Base-by-base conservation (phyloP, 2,797 vertebrate genomes). In the Austrolebias charrua region DNA sequence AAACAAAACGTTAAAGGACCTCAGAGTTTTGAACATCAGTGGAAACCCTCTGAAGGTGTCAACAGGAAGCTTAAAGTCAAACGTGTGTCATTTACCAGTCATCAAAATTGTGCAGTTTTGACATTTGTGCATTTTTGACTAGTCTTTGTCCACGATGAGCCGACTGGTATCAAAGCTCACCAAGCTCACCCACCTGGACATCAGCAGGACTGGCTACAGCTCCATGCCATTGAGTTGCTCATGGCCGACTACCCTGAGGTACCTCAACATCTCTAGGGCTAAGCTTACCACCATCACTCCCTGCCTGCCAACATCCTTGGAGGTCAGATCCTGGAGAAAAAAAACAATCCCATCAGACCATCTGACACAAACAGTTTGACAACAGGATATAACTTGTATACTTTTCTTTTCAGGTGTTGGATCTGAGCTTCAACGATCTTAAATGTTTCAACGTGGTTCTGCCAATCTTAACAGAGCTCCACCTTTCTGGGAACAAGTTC, bases 401-500 rank as follows among this genome's bases (percentile, higher is more conserved):
- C 13, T 18, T 40, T 46, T 7, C 0, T n/a, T 2, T 55, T 0
- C 50, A 89, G 87, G 82, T 89, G 4, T 43, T 89, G 58, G 87
- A 87, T 55, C 62, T 89, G 48, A 87, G 78, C 71, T 18, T 69
- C 60, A 89, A 89, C 2, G 18, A 85, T 28, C 78, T 89, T 0
- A 55, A 53, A 10, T 2, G 0, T 40, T 77, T 89, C 60, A 5
- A 1, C 0, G 8, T 81, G 50, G 0, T 1, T 0, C 71, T 89
- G 40, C 85, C 88, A 1, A 20, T 3, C 19, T 78, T 89, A 45
- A 78, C 15, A 16, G 82, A 88, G 68, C 88, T 89, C 5, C 14
- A 84, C 52, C 84, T 89, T 4, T 75, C 78, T 46, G 85, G 88
- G 44, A 89, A 89, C 70, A 89, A 85, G 78, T 40, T 89, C 6